Conservation (phyloP, 2,888 invertebrate genomes). For the Stramonita haemastoma region DNA sequence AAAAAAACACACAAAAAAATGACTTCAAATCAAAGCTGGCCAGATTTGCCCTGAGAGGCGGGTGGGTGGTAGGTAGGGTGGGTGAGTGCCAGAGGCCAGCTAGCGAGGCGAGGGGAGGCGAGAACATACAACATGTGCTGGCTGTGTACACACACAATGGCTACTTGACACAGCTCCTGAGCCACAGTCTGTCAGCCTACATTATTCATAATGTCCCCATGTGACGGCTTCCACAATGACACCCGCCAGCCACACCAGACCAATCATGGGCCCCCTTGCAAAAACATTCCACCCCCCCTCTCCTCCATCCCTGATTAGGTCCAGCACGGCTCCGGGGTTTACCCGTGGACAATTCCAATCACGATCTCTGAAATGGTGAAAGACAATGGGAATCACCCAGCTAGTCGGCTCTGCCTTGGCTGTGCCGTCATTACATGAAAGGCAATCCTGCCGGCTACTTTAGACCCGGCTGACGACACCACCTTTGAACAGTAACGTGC, state of each 20-base stretch:
- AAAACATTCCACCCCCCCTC: neutral
- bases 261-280: constrained; percentile 15
- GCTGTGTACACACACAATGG: constrained; percentile 25
- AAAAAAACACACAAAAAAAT: neutral
- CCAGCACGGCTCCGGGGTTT: neutral
- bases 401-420: neutral
- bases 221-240: constrained; percentile 38
- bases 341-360: constrained; percentile 12
- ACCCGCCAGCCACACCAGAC: constrained; percentile 13
- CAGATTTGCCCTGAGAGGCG: neutral
- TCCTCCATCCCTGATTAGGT: neutral
- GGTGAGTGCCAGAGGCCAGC: neutral
- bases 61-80: neutral
- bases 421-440: neutral
- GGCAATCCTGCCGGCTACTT: neutral
- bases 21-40: too few species aligned
- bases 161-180: constrained; percentile 30
- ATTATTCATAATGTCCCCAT: constrained; percentile 47
- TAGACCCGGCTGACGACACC: neutral
- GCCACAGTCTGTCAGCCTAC: constrained; percentile 38
- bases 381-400: neutral
- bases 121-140: neutral
- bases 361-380: neutral
- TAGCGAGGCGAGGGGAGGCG: neutral
- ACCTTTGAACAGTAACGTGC: neutral